phyloP scores from a whole-genome alignment of 2,888 invertebrate genomes.

The Platycnemis pennipes region DNA sequence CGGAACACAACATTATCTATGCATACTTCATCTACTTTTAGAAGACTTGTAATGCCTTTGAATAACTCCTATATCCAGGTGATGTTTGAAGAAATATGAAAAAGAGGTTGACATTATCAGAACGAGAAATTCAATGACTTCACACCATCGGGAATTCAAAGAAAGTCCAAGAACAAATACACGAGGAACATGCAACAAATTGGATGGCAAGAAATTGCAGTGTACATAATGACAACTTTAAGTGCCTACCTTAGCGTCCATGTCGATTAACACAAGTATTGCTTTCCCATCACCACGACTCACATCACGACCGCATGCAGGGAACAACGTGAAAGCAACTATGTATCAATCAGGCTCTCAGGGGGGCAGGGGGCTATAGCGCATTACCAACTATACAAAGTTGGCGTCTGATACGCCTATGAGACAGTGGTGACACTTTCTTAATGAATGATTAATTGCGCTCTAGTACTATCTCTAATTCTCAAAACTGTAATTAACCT shows the following conservation, averaged over 20 bases:
- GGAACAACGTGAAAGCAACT: background rate
- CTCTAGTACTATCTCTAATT: too few species aligned
- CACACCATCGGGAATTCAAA: background rate
- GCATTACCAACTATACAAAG: background rate
- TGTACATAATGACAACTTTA: background rate
- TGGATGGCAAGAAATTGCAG: too few species aligned
- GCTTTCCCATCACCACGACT: background rate
- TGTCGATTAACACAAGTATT: background rate
- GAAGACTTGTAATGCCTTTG: slow-evolving; percentile 84
- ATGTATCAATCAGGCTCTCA: background rate
- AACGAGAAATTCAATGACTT: background rate
- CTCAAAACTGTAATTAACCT: too few species aligned
- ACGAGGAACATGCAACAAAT: too few species aligned
- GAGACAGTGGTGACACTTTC: too few species aligned
- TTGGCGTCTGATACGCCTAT: background rate
- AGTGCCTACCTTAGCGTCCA: background rate
- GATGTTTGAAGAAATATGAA: background rate
- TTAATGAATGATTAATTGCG: too few species aligned
- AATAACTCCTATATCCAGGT: slow-evolving; percentile 84
- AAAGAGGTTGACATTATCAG: background rate
- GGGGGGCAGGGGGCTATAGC: background rate
- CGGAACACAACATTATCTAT: slow-evolving; percentile 90
- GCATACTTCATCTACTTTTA: slow-evolving; percentile 85
- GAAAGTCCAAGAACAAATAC: background rate
- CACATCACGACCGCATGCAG: background rate